Percentiles rank a stretch among this genome's conserved stretches.
Conservation (phyloP, 2,797 vertebrate species). For the Enteromius radiatus region DNA sequence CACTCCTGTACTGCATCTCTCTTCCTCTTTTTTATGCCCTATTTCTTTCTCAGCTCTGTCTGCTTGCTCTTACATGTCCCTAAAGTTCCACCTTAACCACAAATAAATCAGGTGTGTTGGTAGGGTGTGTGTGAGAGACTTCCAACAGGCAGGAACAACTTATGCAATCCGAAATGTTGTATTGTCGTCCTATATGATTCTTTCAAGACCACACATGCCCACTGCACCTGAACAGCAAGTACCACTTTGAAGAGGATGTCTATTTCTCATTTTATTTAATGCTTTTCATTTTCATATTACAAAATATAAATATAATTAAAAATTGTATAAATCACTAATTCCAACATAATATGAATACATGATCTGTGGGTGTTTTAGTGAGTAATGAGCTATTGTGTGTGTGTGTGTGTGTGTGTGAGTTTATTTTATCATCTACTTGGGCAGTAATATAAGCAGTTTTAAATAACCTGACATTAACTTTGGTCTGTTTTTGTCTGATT, state of each 20-base stretch:
- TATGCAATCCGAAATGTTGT: conserved; percentile 52
- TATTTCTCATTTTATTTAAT: conserved; percentile 4
- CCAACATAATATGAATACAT: neutral
- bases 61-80: conserved; percentile 56
- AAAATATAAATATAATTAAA: neutral
- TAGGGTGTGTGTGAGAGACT: conserved; percentile 54
- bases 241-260: conserved; percentile 9
- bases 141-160: conserved; percentile 46
- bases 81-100: conserved; percentile 53
- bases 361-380: neutral
- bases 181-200: conserved; percentile 40
- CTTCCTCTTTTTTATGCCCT: conserved; percentile 20
- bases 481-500: no score
- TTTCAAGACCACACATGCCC: conserved; percentile 60
- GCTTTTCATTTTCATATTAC: neutral
- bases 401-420: neutral
- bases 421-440: neutral
- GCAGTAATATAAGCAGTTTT: neutral
- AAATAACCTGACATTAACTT: neutral
- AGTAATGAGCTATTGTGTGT: no score
- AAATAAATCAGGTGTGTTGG: conserved; percentile 48
- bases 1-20: conserved; percentile 2
- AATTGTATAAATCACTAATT: neutral
- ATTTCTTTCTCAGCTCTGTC: neutral
- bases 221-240: conserved; percentile 24